Conservation (phyloP, 2,113 vertebrate genomes). For the Oxyura jamaicensis region DNA sequence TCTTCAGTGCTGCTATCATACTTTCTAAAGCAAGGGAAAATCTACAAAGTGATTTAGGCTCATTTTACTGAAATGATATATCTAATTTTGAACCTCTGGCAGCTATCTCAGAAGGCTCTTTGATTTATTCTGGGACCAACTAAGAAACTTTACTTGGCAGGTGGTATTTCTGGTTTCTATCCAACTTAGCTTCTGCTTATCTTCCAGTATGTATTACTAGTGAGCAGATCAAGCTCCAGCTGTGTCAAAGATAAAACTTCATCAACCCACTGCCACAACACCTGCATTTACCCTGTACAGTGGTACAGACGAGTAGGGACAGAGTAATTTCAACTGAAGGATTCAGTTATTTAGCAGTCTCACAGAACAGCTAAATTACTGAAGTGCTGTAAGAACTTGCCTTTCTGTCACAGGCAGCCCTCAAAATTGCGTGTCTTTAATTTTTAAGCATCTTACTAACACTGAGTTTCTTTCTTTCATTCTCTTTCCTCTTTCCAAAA, state of each 20-base stretch:
- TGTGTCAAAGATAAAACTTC: neutral
- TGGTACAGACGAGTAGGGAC: neutral
- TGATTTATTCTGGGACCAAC: slow-evolving; percentile 28
- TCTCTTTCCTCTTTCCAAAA: neutral
- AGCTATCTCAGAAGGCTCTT: neutral
- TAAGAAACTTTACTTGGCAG: neutral
- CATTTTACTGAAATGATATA: neutral
- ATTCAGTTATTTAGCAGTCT: neutral
- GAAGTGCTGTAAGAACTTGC: neutral
- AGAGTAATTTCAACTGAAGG: neutral
- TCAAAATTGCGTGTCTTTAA: neutral
- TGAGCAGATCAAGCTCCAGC: neutral
- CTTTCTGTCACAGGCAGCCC: neutral
- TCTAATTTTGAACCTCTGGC: neutral
- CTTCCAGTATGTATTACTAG: neutral
- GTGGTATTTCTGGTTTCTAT: neutral
- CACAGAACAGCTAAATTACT: neutral
- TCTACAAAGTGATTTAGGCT: neutral
- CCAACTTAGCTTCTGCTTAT: neutral
- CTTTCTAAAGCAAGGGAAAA: neutral
- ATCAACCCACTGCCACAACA: neutral
- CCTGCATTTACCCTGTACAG: neutral
- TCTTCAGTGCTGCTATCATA: rapidly evolving
- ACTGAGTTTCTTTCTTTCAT: neutral
- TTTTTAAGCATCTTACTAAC: neutral